Conservation (phyloP, 2,888 invertebrate species). For the Autographa gamma region DNA sequence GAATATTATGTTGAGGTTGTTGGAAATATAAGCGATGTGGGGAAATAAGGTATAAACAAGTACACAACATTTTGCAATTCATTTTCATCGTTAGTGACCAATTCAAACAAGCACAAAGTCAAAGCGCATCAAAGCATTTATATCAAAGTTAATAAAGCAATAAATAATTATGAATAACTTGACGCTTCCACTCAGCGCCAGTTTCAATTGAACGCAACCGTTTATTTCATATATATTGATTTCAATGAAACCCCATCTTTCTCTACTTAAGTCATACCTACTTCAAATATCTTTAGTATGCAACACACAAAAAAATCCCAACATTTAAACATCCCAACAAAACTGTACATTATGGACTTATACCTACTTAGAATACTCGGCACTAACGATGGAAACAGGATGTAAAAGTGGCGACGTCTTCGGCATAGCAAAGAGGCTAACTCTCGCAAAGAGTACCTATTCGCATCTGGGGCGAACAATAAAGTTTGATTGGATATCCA, state of each 20-base stretch:
- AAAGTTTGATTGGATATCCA: constrained; percentile 75
- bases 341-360: constrained; percentile 36
- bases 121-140: no score
- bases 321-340: background rate
- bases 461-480: constrained; percentile 64
- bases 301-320: background rate
- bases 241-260: background rate
- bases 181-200: background rate
- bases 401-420: constrained; percentile 49
- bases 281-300: constrained; percentile 1
- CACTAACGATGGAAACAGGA: constrained; percentile 44
- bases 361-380: constrained; percentile 41
- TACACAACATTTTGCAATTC: no score
- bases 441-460: constrained; percentile 50
- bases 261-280: background rate
- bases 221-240: background rate
- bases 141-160: no score
- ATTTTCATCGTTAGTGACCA: no score
- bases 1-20: constrained; percentile 5
- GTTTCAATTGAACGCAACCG: background rate
- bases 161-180: background rate
- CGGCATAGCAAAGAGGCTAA: constrained; percentile 46
- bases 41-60: no score
- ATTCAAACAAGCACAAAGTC: no score
- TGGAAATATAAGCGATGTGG: background rate